Evolutionary conservation across 2,797 vertebrate species (phyloP).

Genomic region (Chaenodraco wilsoni): DNA sequence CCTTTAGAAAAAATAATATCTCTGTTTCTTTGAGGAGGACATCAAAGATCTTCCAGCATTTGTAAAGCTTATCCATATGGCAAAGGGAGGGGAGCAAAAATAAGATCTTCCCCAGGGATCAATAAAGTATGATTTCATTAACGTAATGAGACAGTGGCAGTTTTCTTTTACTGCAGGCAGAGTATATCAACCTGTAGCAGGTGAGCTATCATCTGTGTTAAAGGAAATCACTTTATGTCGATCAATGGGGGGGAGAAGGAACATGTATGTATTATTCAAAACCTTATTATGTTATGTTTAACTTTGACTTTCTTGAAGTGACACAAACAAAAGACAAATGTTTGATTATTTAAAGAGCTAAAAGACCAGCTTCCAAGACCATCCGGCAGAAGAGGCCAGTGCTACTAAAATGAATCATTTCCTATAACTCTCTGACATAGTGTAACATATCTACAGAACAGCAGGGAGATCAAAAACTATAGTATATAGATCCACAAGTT

Average conservation of each 20-base stretch:
- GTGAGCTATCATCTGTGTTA: conserved; percentile 8
- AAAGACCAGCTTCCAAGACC: neutral
- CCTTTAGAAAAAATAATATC: conserved; percentile 1
- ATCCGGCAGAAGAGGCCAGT: neutral
- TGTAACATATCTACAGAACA: neutral
- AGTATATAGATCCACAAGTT: neutral
- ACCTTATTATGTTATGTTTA: too few relatives aligned
- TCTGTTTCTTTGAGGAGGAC: conserved; percentile 17
- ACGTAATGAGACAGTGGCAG: conserved; percentile 13
- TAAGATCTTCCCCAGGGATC: conserved; percentile 31
- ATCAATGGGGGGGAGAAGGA: conserved; percentile 14
- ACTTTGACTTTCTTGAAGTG: neutral
- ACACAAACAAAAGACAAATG: neutral
- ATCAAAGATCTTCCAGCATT: conserved; percentile 14
- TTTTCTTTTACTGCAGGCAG: conserved; percentile 18
- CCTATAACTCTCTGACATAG: neutral
- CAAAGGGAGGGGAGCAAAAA: conserved; percentile 16
- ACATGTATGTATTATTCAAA: neutral
- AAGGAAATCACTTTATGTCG: conserved; percentile 3
- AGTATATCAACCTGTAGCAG: conserved; percentile 9
- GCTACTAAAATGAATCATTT: conserved; percentile 6
- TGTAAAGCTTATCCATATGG: conserved; percentile 27
- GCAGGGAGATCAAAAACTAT: conserved; percentile 8
- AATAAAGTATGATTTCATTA: conserved; percentile 32
- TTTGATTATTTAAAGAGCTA: neutral